Evolutionary conservation across 2,888 invertebrate species (phyloP).

Genomic region (Lasioglossum marginatum): DNA sequence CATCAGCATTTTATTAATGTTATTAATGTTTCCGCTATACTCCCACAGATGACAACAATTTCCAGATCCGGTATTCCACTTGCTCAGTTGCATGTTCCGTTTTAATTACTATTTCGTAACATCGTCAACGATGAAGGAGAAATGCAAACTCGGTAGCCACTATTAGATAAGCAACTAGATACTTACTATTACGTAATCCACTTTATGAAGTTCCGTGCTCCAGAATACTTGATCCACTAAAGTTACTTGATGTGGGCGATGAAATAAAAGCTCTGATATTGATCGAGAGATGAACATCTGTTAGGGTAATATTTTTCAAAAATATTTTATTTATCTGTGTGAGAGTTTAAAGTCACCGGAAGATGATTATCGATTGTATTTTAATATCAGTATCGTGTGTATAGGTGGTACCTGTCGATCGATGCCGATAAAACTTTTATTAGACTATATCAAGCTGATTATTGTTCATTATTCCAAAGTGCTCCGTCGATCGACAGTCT

Average conservation of each 20-base stretch:
- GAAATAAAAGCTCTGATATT: neutral
- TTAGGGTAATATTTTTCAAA: neutral
- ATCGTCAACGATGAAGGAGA: neutral
- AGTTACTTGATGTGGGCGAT: neutral
- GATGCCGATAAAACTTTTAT: neutral
- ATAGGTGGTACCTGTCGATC: neutral
- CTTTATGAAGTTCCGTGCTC: neutral
- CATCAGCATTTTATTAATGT: neutral
- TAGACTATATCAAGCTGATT: neutral
- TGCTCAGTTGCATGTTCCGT: neutral
- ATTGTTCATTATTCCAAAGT: neutral
- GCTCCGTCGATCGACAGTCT: neutral
- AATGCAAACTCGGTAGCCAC: neutral
- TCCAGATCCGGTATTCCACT: neutral
- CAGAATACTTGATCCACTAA: neutral
- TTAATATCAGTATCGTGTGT: neutral
- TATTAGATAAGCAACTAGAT: neutral
- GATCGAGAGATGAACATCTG: neutral
- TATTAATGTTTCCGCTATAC: no score
- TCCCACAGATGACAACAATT: neutral
- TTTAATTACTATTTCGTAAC: neutral
- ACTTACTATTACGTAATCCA: neutral
- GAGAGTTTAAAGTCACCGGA: neutral
- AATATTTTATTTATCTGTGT: neutral
- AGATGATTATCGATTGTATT: neutral